Percentiles rank a stretch among this genome's conserved stretches.
Conservation (phyloP, 1,140 invertebrate genomes). For the Antheraea mylitta region DNA sequence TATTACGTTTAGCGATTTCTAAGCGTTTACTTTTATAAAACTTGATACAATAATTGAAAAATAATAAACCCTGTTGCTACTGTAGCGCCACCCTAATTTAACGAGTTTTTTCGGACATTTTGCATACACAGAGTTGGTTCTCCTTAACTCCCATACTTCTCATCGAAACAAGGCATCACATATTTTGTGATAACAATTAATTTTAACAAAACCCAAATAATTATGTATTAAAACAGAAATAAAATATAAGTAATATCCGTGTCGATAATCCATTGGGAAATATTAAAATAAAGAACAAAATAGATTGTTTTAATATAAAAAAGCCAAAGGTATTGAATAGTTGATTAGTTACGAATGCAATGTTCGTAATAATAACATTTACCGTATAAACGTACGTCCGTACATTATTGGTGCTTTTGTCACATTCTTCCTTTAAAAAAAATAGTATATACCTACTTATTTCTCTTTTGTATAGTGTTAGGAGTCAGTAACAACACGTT, state of each 20-base stretch:
- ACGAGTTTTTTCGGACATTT: no score
- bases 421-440: constrained; percentile 33
- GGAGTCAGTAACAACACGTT: constrained; percentile 37
- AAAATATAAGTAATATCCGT: neutral
- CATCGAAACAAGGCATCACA: constrained; percentile 25
- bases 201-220: constrained; percentile 19
- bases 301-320: constrained; percentile 28
- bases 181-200: constrained; percentile 24
- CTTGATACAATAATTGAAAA: no score
- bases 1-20: no score
- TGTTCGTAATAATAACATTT: constrained; percentile 15
- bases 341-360: constrained; percentile 17
- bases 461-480: constrained; percentile 23
- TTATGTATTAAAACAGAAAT: constrained; percentile 19
- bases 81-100: no score
- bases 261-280: constrained; percentile 15
- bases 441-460: constrained; percentile 20
- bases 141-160: neutral
- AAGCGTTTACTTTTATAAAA: no score
- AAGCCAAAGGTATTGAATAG: constrained; percentile 40
- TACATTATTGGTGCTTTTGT: constrained; percentile 36
- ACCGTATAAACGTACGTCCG: constrained; percentile 23
- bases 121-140: no score
- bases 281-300: constrained; percentile 20
- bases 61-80: no score